A percentile compares a stretch with the other conserved stretches of the same genome.
Evolutionary conservation across 2,888 invertebrate genomes (phyloP).

Genomic region (Drosophila macrospina): DNA sequence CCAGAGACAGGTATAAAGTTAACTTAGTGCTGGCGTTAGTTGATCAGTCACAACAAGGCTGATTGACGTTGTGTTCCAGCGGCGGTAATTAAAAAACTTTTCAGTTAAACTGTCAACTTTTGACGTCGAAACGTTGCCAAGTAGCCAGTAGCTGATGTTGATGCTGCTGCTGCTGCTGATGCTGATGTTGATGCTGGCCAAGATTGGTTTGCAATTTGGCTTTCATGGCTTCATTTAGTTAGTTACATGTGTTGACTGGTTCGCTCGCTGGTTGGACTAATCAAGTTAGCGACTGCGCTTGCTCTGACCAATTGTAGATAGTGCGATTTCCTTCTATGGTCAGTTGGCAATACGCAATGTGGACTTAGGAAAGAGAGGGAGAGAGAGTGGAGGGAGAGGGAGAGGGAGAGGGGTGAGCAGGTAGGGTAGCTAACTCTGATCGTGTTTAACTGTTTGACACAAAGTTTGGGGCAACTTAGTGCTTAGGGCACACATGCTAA

Average conservation of each 20-base stretch:
- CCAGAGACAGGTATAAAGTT: neutral
- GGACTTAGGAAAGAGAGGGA: no score
- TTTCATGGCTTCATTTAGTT: conserved; percentile 69
- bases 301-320: conserved; percentile 67
- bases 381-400: neutral
- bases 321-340: conserved; percentile 59
- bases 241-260: conserved; percentile 26
- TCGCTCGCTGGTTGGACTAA: conserved; percentile 48
- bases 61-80: conserved; percentile 42
- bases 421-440: neutral
- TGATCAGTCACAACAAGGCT: conserved; percentile 49
- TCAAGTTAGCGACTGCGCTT: conserved; percentile 73
- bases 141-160: conserved; percentile 25
- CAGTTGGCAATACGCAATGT: conserved; percentile 28
- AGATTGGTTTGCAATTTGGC: conserved; percentile 44
- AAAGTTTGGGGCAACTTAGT: conserved; percentile 32
- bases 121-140: conserved; percentile 65
- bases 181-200: conserved; percentile 13
- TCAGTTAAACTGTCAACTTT: conserved; percentile 75
- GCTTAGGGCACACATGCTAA: conserved; percentile 73
- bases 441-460: conserved; percentile 69
- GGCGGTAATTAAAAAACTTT: conserved; percentile 63
- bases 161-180: conserved; percentile 8
- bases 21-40: conserved; percentile 20
- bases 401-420: neutral